phyloP scores from a whole-genome alignment of 2,113 vertebrate species.

The Dasypus novemcinctus region DNA sequence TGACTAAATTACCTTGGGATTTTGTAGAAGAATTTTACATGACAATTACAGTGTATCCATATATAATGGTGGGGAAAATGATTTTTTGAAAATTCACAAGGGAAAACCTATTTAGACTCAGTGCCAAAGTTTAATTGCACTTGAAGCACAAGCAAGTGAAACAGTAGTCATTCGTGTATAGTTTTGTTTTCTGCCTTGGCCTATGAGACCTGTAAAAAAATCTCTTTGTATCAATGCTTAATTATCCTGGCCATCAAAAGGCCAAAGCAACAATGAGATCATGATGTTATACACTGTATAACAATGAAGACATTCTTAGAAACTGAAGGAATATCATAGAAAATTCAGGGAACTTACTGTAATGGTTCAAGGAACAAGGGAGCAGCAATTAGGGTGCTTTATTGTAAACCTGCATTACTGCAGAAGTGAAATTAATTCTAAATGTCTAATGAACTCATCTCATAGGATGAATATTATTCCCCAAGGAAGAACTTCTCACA shows the following conservation, averaged over 20 bases:
- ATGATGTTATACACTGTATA: neutral
- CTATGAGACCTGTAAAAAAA: neutral
- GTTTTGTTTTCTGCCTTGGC: neutral
- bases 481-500: neutral
- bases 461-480: neutral
- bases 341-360: neutral
- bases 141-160: neutral
- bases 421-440: neutral
- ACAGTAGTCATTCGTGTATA: neutral
- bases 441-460: conserved; percentile 18
- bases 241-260: neutral
- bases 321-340: neutral
- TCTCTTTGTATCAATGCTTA: neutral
- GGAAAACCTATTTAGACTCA: neutral
- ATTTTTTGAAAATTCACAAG: conserved; percentile 29
- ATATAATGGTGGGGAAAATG: neutral
- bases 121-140: neutral
- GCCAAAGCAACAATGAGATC: neutral
- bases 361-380: neutral
- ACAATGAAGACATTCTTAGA: neutral
- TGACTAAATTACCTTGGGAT: neutral
- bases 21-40: neutral
- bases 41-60: neutral
- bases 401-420: neutral
- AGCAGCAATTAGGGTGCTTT: neutral